A percentile compares a stretch with the other conserved stretches of the same genome.
Evolutionary conservation across 2,888 invertebrate species (phyloP).

Genomic region (Oligia fasciuncula): DNA sequence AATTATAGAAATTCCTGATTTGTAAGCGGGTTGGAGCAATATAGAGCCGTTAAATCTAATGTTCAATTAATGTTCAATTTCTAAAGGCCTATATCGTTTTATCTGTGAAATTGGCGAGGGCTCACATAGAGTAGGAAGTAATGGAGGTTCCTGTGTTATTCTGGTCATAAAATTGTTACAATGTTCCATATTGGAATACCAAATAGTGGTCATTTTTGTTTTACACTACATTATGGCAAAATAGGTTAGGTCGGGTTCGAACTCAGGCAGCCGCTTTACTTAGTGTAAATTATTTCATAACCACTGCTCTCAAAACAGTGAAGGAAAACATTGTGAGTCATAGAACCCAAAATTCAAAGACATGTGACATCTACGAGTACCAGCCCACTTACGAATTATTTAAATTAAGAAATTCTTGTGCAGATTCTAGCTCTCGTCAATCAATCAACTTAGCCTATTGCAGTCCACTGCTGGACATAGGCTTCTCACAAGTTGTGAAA

Average conservation of each 20-base stretch:
- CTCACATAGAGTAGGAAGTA: not conserved
- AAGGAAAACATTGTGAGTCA: not conserved
- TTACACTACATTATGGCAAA: not conserved
- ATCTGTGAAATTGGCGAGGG: constrained; percentile 39
- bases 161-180: not conserved
- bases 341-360: not conserved
- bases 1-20: constrained; percentile 38
- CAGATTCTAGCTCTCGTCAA: not conserved
- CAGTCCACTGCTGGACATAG: not conserved
- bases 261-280: no score
- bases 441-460: not conserved
- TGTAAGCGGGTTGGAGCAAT: constrained; percentile 29
- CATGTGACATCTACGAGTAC: not conserved
- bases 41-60: constrained; percentile 48
- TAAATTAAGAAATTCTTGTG: not conserved
- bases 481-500: not conserved
- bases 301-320: no score
- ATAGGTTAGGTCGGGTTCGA: not conserved
- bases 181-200: not conserved
- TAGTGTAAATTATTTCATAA: no score
- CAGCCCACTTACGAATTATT: no score
- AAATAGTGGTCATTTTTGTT: not conserved
- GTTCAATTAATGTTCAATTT: constrained; percentile 61
- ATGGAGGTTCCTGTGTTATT: not conserved
- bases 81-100: constrained; percentile 54